Conservation (phyloP, 2,113 vertebrate genomes). For the Aldabrachelys gigantea region DNA sequence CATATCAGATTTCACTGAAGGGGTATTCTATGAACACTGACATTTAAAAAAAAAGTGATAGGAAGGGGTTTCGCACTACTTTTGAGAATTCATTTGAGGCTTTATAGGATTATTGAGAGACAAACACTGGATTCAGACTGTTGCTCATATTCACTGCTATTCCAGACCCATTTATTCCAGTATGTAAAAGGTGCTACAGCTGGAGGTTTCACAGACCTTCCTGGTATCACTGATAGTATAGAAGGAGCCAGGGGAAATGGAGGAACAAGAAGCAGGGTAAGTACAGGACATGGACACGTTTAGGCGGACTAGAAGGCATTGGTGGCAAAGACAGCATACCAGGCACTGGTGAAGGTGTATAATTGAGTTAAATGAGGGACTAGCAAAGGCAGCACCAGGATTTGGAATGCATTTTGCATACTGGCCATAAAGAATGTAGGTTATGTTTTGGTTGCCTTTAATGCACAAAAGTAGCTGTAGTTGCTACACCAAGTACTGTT, state of each 20-base stretch:
- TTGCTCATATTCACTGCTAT: conserved; percentile 78
- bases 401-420: conserved; percentile 81
- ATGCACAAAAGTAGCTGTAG: conserved; percentile 63
- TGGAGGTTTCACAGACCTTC: conserved; percentile 88
- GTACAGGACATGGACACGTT: conserved; percentile 87
- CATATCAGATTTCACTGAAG: conserved; percentile 85
- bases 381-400: conserved; percentile 14
- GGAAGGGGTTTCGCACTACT: conserved; percentile 83
- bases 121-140: conserved; percentile 84
- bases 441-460: conserved; percentile 83
- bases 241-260: conserved; percentile 83
- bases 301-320: conserved; percentile 86
- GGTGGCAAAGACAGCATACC: conserved; percentile 86
- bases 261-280: conserved; percentile 85
- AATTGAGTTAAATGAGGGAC: conserved; percentile 11
- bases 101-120: conserved; percentile 82
- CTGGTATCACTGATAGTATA: conserved; percentile 85
- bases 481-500: too few relatives aligned
- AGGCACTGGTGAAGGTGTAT: conserved; percentile 86
- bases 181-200: conserved; percentile 80
- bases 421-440: conserved; percentile 79
- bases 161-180: conserved; percentile 81
- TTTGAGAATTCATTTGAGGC: conserved; percentile 81
- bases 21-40: conserved; percentile 88
- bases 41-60: conserved; percentile 76